Conservation (phyloP, 1,140 invertebrate species). For the Lanistes nyassanus region DNA sequence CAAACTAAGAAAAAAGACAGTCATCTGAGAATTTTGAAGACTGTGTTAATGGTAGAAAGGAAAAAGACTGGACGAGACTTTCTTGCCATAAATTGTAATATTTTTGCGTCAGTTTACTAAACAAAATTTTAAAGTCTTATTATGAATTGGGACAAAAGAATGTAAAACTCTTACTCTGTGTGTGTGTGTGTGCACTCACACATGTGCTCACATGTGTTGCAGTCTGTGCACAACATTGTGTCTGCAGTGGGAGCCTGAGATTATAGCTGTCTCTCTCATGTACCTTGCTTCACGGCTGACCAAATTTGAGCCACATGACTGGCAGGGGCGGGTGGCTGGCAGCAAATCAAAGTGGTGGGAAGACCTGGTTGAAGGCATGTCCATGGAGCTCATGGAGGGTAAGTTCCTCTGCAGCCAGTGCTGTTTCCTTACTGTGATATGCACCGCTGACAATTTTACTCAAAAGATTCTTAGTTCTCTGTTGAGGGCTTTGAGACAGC, state of each 20-base stretch:
- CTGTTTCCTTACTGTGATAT: too few species aligned
- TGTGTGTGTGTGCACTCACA: not conserved
- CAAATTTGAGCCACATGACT: constrained; percentile 89
- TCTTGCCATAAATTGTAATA: too few species aligned
- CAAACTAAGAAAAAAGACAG: too few species aligned
- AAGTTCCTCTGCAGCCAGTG: constrained; percentile 32
- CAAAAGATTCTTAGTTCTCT: too few species aligned
- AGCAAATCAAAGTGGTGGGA: constrained; percentile 94
- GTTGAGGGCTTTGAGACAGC: too few species aligned
- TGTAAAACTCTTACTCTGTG: not conserved
- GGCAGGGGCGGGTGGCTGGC: constrained; percentile 79
- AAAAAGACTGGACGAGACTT: too few species aligned
- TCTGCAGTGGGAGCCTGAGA: constrained; percentile 99
- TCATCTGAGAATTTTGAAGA: too few species aligned
- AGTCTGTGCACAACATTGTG: constrained; percentile 96
- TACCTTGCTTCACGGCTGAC: constrained; percentile 88
- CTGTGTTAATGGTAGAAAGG: too few species aligned
- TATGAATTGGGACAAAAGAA: not conserved
- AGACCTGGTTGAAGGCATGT: constrained; percentile 96
- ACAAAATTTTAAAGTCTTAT: not conserved
- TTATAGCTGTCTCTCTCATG: constrained; percentile 97
- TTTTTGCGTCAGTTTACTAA: too few species aligned
- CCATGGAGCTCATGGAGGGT: constrained; percentile 92
- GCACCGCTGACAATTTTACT: too few species aligned
- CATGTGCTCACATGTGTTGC: too few species aligned